Conservation (phyloP, 1,140 invertebrate species). For the Saccostrea cuccullata region DNA sequence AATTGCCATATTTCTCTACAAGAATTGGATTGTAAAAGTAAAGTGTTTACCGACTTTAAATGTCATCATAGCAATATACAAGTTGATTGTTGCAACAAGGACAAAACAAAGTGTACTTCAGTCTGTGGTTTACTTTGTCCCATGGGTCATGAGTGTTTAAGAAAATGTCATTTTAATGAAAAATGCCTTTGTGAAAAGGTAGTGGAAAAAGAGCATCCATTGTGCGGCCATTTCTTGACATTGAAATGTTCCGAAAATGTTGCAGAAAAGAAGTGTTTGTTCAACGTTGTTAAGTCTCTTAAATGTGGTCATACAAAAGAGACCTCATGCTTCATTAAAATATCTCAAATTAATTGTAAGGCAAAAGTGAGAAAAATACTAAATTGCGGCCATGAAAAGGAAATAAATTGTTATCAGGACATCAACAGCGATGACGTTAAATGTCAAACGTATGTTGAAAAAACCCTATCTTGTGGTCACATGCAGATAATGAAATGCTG, state of each 20-base stretch:
- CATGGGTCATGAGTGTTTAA: slow-evolving; percentile 82
- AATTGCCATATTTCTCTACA: slow-evolving; percentile 59
- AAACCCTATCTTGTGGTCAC: slow-evolving; percentile 6
- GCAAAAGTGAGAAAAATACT: slow-evolving; percentile 1
- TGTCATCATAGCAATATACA: neutral
- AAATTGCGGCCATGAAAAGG: slow-evolving; percentile 27
- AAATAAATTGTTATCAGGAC: neutral
- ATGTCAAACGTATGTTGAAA: neutral
- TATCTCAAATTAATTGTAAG: slow-evolving; percentile 42
- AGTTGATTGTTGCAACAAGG: neutral
- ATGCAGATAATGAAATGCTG: neutral
- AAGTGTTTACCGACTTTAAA: neutral
- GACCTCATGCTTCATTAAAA: slow-evolving; percentile 49
- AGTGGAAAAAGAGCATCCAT: slow-evolving; percentile 59
- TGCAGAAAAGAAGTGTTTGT: neutral
- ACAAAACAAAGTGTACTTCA: neutral
- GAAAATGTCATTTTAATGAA: slow-evolving; percentile 78
- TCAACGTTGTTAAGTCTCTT: neutral
- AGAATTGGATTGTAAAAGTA: neutral
- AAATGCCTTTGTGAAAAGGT: slow-evolving; percentile 81
- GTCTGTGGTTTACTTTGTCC: slow-evolving; percentile 77
- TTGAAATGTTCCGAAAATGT: slow-evolving; percentile 38
- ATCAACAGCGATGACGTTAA: neutral
- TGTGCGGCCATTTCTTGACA: slow-evolving; percentile 50
- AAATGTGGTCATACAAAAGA: slow-evolving; percentile 49